Evolutionary conservation across 2,888 invertebrate species (phyloP).

Genomic region (Apoderus coryli): DNA sequence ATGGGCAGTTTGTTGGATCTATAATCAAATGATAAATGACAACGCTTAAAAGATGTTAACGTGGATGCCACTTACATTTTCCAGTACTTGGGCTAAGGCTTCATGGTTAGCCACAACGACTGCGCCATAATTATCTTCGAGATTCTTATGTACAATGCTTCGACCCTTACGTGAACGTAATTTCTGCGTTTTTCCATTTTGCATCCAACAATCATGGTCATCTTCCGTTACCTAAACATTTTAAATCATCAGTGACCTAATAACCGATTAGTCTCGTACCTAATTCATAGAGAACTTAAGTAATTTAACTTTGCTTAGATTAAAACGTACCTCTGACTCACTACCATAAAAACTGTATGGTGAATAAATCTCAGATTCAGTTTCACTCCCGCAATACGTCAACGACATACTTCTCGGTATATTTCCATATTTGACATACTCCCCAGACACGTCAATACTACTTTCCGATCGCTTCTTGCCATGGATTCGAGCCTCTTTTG

Average conservation of each 20-base stretch:
- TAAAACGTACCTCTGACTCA: slow-evolving; percentile 34
- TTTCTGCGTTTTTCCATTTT: slow-evolving; percentile 32
- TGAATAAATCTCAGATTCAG: slow-evolving; percentile 70
- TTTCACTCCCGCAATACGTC: slow-evolving; percentile 72
- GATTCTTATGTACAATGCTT: slow-evolving; percentile 69
- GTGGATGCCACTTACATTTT: slow-evolving; percentile 59
- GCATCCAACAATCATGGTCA: slow-evolving; percentile 36
- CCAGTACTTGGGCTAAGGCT: slow-evolving; percentile 74
- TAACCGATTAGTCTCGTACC: no score
- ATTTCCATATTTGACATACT: slow-evolving; percentile 45
- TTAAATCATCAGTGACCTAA: no score
- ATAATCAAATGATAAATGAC: slow-evolving; percentile 11
- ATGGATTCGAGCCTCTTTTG: slow-evolving; percentile 28
- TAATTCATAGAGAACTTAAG: neutral
- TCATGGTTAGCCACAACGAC: slow-evolving; percentile 83
- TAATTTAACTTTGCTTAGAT: neutral
- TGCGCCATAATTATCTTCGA: slow-evolving; percentile 83
- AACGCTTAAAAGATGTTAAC: no score
- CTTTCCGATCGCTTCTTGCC: slow-evolving; percentile 38
- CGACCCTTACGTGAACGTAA: slow-evolving; percentile 65
- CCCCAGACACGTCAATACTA: slow-evolving; percentile 35
- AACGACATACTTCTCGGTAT: slow-evolving; percentile 51
- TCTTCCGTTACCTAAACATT: slow-evolving; percentile 35
- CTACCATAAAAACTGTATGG: slow-evolving; percentile 64
- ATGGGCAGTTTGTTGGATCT: slow-evolving; percentile 56